Percentiles rank a stretch among this genome's conserved stretches.
phyloP scores from a whole-genome alignment of 2,888 invertebrate genomes.

The Phragmatobia fuliginosa region DNA sequence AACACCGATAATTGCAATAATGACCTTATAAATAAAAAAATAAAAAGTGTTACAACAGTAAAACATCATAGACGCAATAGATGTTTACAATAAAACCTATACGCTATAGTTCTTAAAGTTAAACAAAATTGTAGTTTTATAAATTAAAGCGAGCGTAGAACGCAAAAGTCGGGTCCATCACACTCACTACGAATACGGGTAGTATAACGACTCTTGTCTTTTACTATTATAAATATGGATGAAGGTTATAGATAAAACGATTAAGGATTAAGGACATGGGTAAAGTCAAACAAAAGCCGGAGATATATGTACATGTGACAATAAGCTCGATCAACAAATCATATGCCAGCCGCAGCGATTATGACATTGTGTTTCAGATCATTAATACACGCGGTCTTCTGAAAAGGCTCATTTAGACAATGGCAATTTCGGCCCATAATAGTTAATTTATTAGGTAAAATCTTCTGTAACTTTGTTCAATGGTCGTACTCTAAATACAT shows the following conservation, averaged over 20 bases:
- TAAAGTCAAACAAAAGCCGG: not conserved
- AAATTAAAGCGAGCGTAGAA: no score
- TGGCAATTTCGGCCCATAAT: not conserved
- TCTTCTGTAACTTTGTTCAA: slow-evolving; percentile 1
- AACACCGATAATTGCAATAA: not conserved
- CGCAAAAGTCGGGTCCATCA: no score
- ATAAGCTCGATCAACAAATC: not conserved
- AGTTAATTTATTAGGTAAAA: slow-evolving; percentile 3
- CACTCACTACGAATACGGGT: no score
- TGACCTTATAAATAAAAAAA: no score
- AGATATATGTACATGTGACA: not conserved
- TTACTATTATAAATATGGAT: no score
- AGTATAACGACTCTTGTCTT: no score
- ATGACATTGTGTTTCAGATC: slow-evolving; percentile 5
- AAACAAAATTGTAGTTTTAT: no score
- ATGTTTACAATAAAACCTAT: no score
- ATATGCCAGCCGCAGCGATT: slow-evolving; percentile 1
- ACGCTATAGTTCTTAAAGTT: not conserved
- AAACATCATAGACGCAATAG: no score
- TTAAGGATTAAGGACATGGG: not conserved
- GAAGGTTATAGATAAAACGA: not conserved
- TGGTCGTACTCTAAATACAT: not conserved
- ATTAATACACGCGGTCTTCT: not conserved
- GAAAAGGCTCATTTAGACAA: slow-evolving; percentile 8
- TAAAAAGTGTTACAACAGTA: no score